Evolutionary conservation across 2,113 vertebrate genomes (phyloP), one percentile per base, ranked within the genome.

Genomic region (Scomber colias): DNA sequence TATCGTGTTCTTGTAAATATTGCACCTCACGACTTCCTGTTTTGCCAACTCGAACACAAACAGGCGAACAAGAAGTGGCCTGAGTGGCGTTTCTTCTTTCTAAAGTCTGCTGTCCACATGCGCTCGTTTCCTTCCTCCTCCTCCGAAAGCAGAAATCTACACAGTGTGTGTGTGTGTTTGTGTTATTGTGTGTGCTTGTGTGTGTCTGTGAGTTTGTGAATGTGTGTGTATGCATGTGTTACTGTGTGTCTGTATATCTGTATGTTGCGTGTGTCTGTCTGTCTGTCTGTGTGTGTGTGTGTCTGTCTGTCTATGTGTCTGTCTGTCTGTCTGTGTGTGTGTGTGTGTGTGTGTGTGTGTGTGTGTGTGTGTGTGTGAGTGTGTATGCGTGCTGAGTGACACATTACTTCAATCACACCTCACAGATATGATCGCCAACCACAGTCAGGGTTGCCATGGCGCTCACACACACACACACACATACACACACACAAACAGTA

Each of bases 1-100:
- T 13, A 19, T 74, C 11, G 27, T 57, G 46, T 61, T 72, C 61
- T 67, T 57, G 1, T 62, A 66, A 79, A 64, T 11, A 60, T 12
- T 53, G 40, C 72, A 70, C 35, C 48, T 56, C 31, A 40, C 1
- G 46, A 50, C 77, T 86, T 89, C 88, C 83, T 61, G 55, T 80
- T 88, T 74, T 45, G 16, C 60, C 19, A 61, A 31, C 27, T 30
- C 12, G 30, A 54, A 70, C 64, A 71, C 44, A 66, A 62, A 73
- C 0, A 46, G 12, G 55, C 11, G 31, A 77, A 70, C 56, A 70
- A 27, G 74, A 90, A 88, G 79, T 73, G 35, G 64, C 16, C 9
- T 6, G 24, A 27, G 45, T 13, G 40, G 45, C 17, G 75, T 67
- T 93, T 92, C 89, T 75, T 66, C 83, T 93, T 92, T 92, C 65